Evolutionary conservation across 1,140 invertebrate genomes (phyloP), one percentile per base, ranked within the genome.

Genomic region (Oryzaephilus surinamensis): DNA sequence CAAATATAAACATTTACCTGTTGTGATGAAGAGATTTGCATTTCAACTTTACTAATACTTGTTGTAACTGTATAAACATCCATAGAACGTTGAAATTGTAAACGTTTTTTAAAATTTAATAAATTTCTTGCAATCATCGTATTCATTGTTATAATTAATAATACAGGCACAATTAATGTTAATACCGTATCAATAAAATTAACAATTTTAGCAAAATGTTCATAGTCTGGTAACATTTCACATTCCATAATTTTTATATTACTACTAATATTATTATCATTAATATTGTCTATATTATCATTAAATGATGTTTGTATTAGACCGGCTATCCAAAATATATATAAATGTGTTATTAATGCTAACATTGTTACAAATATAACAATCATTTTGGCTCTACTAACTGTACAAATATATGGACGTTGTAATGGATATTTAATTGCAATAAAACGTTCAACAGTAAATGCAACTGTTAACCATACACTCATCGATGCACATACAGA

Each of bases 391-490:
- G 88, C 86, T 7, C 84, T 65, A 1, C 69, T 61, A 0, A 86
- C 78, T 0, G 87, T 90, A 57, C 87, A 92, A 60, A 85, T 75
- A 3, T 72, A 71, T 20, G 81, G 81, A 2, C 85, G 66, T 26
- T 73, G 71, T 24, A 91, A 56, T 0, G 88, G 88, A 55, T 85
- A 82, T 55, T 77, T 71, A 1, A 91, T 82, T 0, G 86, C 86
- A 4, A 91, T 75, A 56, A 87, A 90, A 13, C 88, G 62, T 56
- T 93, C 88, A 0, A 86, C 72, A 0, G 87, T 91, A 58, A 92
- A 90, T 2, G 83, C 81, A 3, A 91, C 83, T 1, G 85, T 81
- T 33, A 87, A 70, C 84, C 84, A 90, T 0, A 83, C 77, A 45
- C 81, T 86, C 12, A 82, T 64, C 51, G 81, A 82, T 50, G 77